A percentile compares a stretch with the other conserved stretches of the same genome.
Evolutionary conservation across 2,888 invertebrate genomes (phyloP).

Genomic region (Stictocephala bisonia): DNA sequence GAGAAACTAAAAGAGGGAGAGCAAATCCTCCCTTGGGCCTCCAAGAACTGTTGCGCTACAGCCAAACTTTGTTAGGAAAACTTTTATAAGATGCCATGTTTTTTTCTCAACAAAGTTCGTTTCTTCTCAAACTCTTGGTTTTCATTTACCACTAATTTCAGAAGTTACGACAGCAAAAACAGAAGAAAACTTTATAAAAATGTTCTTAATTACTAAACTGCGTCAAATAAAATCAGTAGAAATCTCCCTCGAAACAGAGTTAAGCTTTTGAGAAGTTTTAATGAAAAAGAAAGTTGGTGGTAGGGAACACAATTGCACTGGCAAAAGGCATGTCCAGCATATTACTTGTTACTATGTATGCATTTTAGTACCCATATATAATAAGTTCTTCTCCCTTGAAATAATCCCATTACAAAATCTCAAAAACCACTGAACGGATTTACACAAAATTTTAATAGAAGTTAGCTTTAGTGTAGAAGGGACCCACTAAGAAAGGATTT

Average conservation of each 20-base stretch:
- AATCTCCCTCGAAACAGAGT: slow-evolving; percentile 32
- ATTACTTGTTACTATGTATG: neutral
- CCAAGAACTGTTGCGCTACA: slow-evolving; percentile 10
- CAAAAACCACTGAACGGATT: no score
- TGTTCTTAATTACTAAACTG: slow-evolving; percentile 41
- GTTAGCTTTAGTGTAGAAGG: no score
- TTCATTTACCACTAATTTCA: slow-evolving; percentile 42
- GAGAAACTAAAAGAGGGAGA: neutral
- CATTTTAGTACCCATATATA: no score
- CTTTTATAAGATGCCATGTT: slow-evolving; percentile 42
- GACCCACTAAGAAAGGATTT: no score
- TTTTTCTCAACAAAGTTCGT: slow-evolving; percentile 30
- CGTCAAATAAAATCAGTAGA: slow-evolving; percentile 33
- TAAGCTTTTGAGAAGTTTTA: slow-evolving; percentile 27
- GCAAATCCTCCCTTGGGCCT: slow-evolving; percentile 6
- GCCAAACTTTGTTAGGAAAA: slow-evolving; percentile 31
- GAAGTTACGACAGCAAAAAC: slow-evolving; percentile 39
- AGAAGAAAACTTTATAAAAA: slow-evolving; percentile 28
- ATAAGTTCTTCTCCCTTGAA: no score
- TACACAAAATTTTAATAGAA: no score
- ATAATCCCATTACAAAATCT: no score
- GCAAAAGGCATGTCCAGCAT: neutral
- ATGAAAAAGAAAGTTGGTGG: slow-evolving; percentile 27
- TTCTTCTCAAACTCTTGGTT: slow-evolving; percentile 26
- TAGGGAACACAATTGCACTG: slow-evolving; percentile 15